These are phyloP conservation scores for Drosophila punjabiensis DNA, from an alignment of 1,140 invertebrate species.

Conservation along the genomic window DNA sequence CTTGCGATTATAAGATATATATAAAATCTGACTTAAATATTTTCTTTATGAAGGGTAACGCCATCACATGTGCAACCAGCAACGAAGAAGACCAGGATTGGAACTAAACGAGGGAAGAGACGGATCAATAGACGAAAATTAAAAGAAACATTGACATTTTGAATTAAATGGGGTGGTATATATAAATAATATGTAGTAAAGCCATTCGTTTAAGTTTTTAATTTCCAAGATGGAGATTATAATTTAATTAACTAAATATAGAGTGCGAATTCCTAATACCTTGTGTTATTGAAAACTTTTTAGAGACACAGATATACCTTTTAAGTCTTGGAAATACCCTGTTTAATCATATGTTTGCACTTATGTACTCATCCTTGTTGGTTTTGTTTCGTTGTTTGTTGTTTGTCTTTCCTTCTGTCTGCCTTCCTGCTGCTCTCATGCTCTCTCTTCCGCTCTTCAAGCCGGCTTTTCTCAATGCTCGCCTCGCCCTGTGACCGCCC, in stretches of 20 bases:
- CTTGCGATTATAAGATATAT: neutral
- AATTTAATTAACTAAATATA: slow-evolving; percentile 9
- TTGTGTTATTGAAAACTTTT: neutral
- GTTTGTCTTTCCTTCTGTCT: slow-evolving; percentile 38
- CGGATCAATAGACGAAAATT: neutral
- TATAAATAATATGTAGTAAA: neutral
- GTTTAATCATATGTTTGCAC: slow-evolving; percentile 61
- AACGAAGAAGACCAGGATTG: slow-evolving; percentile 50
- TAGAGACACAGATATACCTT: neutral
- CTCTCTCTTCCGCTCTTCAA: slow-evolving; percentile 39
- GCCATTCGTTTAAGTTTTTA: slow-evolving; percentile 4
- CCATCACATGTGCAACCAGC: neutral
- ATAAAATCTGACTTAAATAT: neutral
- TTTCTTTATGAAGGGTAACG: slow-evolving; percentile 15
- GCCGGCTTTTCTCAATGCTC: slow-evolving; percentile 64
- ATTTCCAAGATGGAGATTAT: slow-evolving; percentile 2
- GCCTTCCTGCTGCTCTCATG: slow-evolving; percentile 17
- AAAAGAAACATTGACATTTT: neutral
- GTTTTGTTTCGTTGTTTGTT: slow-evolving; percentile 32
- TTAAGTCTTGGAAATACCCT: neutral
- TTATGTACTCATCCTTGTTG: slow-evolving; percentile 38
- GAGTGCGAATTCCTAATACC: neutral
- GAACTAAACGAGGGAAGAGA: slow-evolving; percentile 35
- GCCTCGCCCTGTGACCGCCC: slow-evolving; percentile 43
- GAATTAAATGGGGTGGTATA: neutral